These are phyloP conservation scores for Erethizon dorsatum DNA, from an alignment of 2,797 vertebrate genomes.

Conservation along the genomic window DNA sequence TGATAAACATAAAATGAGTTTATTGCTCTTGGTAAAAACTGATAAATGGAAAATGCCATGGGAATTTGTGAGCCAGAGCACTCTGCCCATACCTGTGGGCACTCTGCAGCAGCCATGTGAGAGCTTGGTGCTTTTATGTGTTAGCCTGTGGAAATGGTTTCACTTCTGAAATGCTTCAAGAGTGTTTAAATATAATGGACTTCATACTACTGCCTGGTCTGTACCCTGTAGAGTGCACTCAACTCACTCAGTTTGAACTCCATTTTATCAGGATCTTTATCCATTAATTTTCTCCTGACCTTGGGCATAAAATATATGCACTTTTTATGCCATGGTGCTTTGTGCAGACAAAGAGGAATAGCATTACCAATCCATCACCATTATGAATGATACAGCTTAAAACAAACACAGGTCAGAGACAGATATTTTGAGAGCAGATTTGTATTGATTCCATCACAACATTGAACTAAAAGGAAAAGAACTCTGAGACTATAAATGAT, in stretches of 20 bases:
- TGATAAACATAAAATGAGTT: constrained; percentile 89
- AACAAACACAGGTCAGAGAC: constrained; percentile 93
- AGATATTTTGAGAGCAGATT: constrained; percentile 91
- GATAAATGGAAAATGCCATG: constrained; percentile 93
- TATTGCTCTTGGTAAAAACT: constrained; percentile 92
- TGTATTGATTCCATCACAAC: constrained; percentile 91
- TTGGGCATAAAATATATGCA: constrained; percentile 93
- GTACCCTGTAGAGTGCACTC: constrained; percentile 92
- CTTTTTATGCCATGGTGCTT: constrained; percentile 90
- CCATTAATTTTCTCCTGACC: constrained; percentile 95
- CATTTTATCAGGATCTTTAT: constrained; percentile 95
- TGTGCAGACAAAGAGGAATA: constrained; percentile 92
- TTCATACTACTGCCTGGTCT: constrained; percentile 92
- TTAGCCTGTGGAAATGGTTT: constrained; percentile 92
- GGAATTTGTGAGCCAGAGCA: constrained; percentile 86
- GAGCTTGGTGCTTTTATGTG: constrained; percentile 88
- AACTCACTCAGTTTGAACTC: constrained; percentile 93
- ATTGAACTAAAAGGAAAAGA: constrained; percentile 88
- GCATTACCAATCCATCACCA: constrained; percentile 94
- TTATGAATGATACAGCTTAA: constrained; percentile 95
- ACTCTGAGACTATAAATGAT: constrained; percentile 88
- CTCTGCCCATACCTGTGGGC: constrained; percentile 87
- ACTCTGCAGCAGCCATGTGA: constrained; percentile 87
- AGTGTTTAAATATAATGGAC: constrained; percentile 93
- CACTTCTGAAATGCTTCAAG: constrained; percentile 91